Percentiles rank a stretch among this genome's conserved stretches.
Conservation (phyloP, 2,888 invertebrate species). For the Mycalesis mineus region DNA sequence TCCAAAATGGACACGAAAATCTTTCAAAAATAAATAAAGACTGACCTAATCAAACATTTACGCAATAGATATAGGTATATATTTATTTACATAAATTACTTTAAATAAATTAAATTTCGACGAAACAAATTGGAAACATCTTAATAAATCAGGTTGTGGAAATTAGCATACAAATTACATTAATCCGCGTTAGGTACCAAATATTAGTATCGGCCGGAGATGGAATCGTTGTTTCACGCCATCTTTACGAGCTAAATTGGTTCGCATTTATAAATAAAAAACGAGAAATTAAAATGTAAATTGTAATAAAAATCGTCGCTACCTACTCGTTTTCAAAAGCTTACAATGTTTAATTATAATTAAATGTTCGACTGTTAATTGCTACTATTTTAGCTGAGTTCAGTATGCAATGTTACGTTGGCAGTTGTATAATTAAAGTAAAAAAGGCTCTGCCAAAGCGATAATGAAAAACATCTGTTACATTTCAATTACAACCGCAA, state of each 20-base stretch:
- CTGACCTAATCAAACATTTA: constrained; percentile 11
- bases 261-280: constrained; percentile 1
- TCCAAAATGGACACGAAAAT: neutral
- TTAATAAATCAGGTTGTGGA: constrained; percentile 16
- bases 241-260: constrained; percentile 19
- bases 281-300: constrained; percentile 13
- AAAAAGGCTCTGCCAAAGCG: neutral
- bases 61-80: neutral
- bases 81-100: constrained; percentile 5
- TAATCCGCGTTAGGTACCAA: constrained; percentile 13
- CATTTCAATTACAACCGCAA: constrained; percentile 22
- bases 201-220: constrained; percentile 19
- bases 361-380: neutral
- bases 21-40: neutral
- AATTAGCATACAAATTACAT: constrained; percentile 22
- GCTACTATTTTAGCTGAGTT: neutral
- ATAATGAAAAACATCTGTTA: constrained; percentile 23
- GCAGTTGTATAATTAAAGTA: neutral
- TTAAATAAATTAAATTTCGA: constrained; percentile 16
- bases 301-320: constrained; percentile 1
- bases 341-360: neutral
- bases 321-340: neutral
- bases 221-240: constrained; percentile 25
- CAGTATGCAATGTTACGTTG: neutral
- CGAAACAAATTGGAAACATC: constrained; percentile 15